A percentile compares a stretch with the other conserved stretches of the same genome.
phyloP scores from a whole-genome alignment of 2,888 invertebrate genomes.

The Ochropleura plecta region DNA sequence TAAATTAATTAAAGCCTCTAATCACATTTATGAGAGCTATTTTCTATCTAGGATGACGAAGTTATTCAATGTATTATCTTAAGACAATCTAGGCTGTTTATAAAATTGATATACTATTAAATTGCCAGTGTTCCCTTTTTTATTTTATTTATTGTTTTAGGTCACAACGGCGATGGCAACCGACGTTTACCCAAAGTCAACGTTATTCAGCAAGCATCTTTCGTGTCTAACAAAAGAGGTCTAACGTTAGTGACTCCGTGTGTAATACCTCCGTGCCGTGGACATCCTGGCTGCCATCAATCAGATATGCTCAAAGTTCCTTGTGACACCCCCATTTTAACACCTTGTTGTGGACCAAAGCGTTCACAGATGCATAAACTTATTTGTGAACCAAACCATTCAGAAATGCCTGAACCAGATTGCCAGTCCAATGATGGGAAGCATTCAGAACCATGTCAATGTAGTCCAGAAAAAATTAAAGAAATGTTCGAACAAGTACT shows the following conservation, averaged over 20 bases:
- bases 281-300: background rate
- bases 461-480: slow-evolving; percentile 45
- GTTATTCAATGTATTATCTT: background rate
- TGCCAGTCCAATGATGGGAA: background rate
- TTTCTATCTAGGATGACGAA: background rate
- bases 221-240: background rate
- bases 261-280: slow-evolving; percentile 5
- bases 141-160: slow-evolving; percentile 7
- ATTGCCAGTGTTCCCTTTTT: background rate
- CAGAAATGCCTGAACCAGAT: background rate
- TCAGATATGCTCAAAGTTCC: background rate
- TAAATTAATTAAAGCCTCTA: background rate
- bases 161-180: background rate
- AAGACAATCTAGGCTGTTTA: background rate
- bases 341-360: background rate
- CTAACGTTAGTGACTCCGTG: background rate
- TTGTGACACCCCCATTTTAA: background rate
- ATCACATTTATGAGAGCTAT: background rate
- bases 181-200: background rate
- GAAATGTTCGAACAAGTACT: slow-evolving; percentile 36
- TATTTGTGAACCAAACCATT: background rate
- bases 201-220: slow-evolving; percentile 35
- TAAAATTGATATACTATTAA: background rate
- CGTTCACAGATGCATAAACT: background rate
- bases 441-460: slow-evolving; percentile 31